These are phyloP conservation scores for Acronicta leporina DNA, from an alignment of 2,888 invertebrate species.

Conservation along the genomic window DNA sequence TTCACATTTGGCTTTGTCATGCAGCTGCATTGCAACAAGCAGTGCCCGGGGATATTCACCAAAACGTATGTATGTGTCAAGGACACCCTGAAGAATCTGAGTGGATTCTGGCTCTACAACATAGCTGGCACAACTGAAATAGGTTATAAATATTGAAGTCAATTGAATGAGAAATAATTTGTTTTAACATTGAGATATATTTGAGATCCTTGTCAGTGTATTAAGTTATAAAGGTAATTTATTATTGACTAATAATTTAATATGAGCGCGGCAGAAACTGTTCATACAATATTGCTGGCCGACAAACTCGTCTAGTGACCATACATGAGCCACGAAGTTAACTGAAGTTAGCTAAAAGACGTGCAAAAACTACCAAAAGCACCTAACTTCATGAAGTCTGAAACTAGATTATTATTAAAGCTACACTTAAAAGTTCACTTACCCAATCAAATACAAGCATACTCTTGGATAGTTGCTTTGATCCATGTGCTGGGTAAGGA, in stretches of 20 bases:
- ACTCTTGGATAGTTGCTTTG: slow-evolving; percentile 97
- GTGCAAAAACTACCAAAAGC: too few species aligned
- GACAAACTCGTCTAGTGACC: too few species aligned
- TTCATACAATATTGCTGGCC: too few species aligned
- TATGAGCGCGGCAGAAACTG: too few species aligned
- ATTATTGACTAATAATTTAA: too few species aligned
- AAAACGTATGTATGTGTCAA: slow-evolving; percentile 96
- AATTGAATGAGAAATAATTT: neutral
- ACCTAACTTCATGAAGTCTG: too few species aligned
- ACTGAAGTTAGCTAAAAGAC: too few species aligned
- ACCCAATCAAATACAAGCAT: slow-evolving; percentile 95
- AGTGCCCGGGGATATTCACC: slow-evolving; percentile 96
- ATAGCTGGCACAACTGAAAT: slow-evolving; percentile 96
- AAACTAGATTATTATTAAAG: neutral
- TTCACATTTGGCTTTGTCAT: slow-evolving; percentile 93
- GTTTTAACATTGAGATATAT: too few species aligned
- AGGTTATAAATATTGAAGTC: slow-evolving; percentile 3
- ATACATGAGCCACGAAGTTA: too few species aligned
- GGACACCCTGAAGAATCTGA: slow-evolving; percentile 94
- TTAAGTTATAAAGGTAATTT: too few species aligned
- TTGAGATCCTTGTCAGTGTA: too few species aligned
- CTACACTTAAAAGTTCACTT: slow-evolving; percentile 36
- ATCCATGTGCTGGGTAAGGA: slow-evolving; percentile 96
- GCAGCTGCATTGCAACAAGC: slow-evolving; percentile 96
- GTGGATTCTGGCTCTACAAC: slow-evolving; percentile 98